A percentile compares a stretch with the other conserved stretches of the same genome.
Evolutionary conservation across 2,888 invertebrate genomes (phyloP).

Genomic region (Arge pagana): DNA sequence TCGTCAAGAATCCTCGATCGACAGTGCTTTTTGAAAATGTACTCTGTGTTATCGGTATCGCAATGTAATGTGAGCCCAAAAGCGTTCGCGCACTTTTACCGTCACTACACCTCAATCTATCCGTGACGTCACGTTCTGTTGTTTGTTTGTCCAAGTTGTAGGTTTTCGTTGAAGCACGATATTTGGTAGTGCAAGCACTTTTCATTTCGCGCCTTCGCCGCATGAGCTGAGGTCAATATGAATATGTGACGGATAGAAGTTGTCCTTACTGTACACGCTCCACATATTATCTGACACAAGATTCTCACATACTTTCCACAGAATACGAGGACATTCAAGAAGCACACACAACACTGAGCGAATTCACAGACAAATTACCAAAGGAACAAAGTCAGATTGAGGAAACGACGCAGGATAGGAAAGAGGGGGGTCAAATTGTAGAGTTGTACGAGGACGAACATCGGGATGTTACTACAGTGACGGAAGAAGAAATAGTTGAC

Average conservation of each 20-base stretch:
- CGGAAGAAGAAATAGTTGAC: constrained; percentile 23
- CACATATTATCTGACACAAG: constrained; percentile 44
- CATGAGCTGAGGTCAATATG: constrained; percentile 36
- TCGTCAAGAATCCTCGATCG: too few species aligned
- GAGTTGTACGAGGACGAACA: constrained; percentile 35
- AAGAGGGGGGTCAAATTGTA: constrained; percentile 50
- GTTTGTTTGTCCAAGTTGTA: constrained; percentile 25
- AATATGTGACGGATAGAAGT: constrained; percentile 11
- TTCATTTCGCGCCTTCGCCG: constrained; percentile 37
- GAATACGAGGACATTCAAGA: constrained; percentile 59
- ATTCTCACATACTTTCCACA: constrained; percentile 58
- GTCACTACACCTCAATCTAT: constrained; percentile 33
- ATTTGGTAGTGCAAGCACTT: constrained; percentile 31
- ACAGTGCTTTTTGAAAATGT: too few species aligned
- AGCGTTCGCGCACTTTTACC: too few species aligned
- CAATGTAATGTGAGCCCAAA: too few species aligned
- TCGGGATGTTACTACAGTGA: constrained; percentile 12
- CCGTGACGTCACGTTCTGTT: constrained; percentile 32
- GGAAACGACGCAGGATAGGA: constrained; percentile 48
- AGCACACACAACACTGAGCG: constrained; percentile 55
- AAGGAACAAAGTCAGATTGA: constrained; percentile 47
- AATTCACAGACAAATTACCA: constrained; percentile 52
- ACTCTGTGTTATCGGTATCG: too few species aligned
- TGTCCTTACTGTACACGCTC: constrained; percentile 7
- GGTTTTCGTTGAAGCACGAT: constrained; percentile 41